phyloP scores from a whole-genome alignment of 2,797 vertebrate genomes.

The Takifugu rubripes region DNA sequence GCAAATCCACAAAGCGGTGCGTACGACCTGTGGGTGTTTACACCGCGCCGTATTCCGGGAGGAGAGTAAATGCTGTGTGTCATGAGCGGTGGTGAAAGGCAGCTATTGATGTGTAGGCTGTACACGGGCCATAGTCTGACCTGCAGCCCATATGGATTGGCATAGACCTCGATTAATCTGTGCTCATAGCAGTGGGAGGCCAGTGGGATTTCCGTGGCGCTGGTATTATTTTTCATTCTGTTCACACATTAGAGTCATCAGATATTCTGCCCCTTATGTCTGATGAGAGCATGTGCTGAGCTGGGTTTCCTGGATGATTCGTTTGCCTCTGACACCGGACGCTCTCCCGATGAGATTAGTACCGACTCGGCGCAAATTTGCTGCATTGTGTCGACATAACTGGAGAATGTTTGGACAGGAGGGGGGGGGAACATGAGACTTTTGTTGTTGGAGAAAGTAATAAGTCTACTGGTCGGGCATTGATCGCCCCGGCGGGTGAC shows the following conservation, averaged over 20 bases:
- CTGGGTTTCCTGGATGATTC: no score
- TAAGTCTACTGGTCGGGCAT: conserved; percentile 21
- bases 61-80: conserved; percentile 40
- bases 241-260: conserved; percentile 8
- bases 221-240: conserved; percentile 43
- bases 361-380: no score
- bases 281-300: conserved; percentile 18
- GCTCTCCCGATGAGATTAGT: no score
- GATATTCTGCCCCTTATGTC: conserved; percentile 33
- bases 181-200: conserved; percentile 46
- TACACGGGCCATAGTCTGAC: conserved; percentile 49
- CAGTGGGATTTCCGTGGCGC: conserved; percentile 32
- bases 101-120: conserved; percentile 47
- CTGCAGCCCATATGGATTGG: conserved; percentile 40
- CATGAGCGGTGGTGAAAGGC: conserved; percentile 35
- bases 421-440: background rate
- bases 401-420: no score
- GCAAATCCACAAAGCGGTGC: conserved; percentile 36
- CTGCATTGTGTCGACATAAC: no score
- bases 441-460: conserved; percentile 20
- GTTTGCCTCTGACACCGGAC: no score
- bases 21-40: conserved; percentile 54
- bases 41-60: conserved; percentile 41
- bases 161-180: conserved; percentile 45
- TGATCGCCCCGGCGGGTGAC: conserved; percentile 30